Percentiles rank a stretch among this genome's conserved stretches.
Evolutionary conservation across 2,113 vertebrate genomes (phyloP).

Genomic region (Pelodiscus sinensis): DNA sequence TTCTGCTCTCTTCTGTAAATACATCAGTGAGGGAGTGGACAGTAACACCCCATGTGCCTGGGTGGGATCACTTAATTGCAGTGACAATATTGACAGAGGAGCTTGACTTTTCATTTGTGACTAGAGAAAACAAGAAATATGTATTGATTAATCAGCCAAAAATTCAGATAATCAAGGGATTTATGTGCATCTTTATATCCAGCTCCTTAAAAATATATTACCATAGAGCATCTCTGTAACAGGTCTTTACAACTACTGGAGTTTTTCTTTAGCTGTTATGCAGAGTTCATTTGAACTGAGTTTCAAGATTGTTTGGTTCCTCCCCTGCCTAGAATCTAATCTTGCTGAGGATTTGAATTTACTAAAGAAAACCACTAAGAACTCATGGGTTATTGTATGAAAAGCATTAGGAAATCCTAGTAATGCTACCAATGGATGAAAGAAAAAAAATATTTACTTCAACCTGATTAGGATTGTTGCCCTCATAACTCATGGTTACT

Average conservation of each 20-base stretch:
- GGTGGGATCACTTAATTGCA: not conserved
- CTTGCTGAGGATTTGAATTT: not conserved
- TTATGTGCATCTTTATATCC: not conserved
- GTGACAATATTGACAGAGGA: not conserved
- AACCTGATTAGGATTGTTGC: not conserved
- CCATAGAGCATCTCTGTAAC: not conserved
- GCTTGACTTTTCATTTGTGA: not conserved
- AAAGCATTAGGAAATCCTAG: not conserved
- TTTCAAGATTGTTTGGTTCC: not conserved
- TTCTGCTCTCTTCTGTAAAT: not conserved
- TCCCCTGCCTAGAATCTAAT: not conserved
- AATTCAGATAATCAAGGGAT: not conserved
- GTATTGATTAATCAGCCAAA: not conserved
- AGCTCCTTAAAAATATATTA: not conserved
- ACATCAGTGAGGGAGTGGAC: accelerated
- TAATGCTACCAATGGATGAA: not conserved
- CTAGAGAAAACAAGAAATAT: not conserved
- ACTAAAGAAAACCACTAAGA: not conserved
- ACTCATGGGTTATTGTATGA: not conserved
- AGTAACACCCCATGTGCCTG: not conserved
- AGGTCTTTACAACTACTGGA: not conserved
- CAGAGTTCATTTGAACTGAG: not conserved
- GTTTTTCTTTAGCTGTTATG: not conserved
- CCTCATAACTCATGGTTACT: not conserved
- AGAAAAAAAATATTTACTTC: not conserved